Base-by-base conservation (phyloP, 2,888 invertebrate species). In the Dryocosmus kuriphilus region DNA sequence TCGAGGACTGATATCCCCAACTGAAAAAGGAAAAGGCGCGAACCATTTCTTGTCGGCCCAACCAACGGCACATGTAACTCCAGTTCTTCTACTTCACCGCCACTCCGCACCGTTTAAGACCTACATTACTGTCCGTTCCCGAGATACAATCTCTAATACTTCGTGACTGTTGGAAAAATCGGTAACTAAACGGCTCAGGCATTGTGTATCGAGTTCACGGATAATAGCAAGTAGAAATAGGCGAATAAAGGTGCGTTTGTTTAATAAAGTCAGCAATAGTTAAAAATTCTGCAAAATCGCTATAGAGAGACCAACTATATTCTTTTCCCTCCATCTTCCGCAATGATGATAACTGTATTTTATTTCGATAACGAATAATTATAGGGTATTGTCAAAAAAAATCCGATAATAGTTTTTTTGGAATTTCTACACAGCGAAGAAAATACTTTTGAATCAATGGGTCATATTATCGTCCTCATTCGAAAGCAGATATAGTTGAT, bases 111-210 rank as follows among this genome's bases (percentile, higher is more conserved):
- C 32, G n/a, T 8, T 71, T 74, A 57, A 51, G 38, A 32, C 61
- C 9, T 35, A 62, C 78, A 78, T 77, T 67, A 67, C 76, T 77
- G 79, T 74, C 73, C 19, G 74, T 32, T 57, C 32, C 61, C 77
- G 79, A 81, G 88, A 88, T 87, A 88, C 82, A 77, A 88, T 88
- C 88, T 87, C 79, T 86, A 86, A 88, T 88, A 88, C 88, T 88
- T 87, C 81, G 75, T 78, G 81, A 77, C 73, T 55, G 75, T 67
- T 22, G 41, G 73, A 85, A 87, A 86, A 87, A 86, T 83, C 67
- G 76, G 27, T 51, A 67, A 77, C 78, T 79, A 78, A 86, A 87
- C 76, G 73, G 32, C 74, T 51, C 32, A 38, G 38, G 76, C 22
- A 74, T 77, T 75, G 67, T 78, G 57, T 67, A 46, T 27, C 35